Conservation (phyloP, 1,140 invertebrate genomes). For the Epicauta chinensis region DNA sequence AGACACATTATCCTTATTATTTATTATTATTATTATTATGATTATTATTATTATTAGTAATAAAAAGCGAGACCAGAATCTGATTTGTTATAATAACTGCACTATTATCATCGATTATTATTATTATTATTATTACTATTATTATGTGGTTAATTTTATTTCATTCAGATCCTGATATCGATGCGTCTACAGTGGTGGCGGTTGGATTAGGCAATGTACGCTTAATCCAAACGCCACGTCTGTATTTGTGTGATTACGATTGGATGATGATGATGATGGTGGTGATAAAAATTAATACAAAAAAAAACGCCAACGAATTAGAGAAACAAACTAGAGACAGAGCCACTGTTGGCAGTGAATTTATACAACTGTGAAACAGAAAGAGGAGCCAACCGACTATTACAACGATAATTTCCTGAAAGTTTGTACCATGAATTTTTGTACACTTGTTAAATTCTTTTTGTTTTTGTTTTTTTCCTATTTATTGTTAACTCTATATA, state of each 20-base stretch:
- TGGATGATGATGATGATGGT: slow-evolving; percentile 25
- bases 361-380: neutral
- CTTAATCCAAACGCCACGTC: too few species aligned
- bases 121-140: too few species aligned
- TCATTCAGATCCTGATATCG: too few species aligned
- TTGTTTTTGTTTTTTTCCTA: neutral
- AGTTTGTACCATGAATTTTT: slow-evolving; percentile 38
- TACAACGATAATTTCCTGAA: slow-evolving; percentile 35
- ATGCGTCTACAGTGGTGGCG: too few species aligned
- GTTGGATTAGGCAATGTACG: too few species aligned
- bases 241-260: slow-evolving; percentile 9
- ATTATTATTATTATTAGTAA: slow-evolving; percentile 5
- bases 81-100: too few species aligned
- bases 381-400: slow-evolving; percentile 35
- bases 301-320: too few species aligned
- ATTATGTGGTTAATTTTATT: too few species aligned
- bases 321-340: slow-evolving; percentile 32
- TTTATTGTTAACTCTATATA: neutral
- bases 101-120: too few species aligned
- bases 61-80: too few species aligned
- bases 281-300: neutral
- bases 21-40: slow-evolving; percentile 10
- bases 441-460: slow-evolving; percentile 26
- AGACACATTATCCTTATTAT: slow-evolving; percentile 6
- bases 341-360: slow-evolving; percentile 39